Base-by-base conservation (phyloP, 30 jellyfish, hydroid and myxozoan genomes). In the Turritopsis rubra region DNA sequence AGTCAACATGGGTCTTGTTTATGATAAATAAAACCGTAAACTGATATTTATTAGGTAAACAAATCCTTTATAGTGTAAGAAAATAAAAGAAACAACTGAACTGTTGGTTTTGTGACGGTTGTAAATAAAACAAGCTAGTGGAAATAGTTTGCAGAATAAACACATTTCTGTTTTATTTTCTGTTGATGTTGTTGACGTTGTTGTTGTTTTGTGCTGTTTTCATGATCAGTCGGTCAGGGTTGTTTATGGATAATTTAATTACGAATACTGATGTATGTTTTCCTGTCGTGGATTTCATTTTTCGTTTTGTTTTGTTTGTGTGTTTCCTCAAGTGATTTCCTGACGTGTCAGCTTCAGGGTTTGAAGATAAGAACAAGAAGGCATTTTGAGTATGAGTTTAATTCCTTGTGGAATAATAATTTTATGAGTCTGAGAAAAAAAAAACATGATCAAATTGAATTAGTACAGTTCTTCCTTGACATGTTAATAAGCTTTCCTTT, bases 31-130 rank as follows among this genome's bases (percentile, higher is more conserved):
- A 68, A 68, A 68, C 16, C 77, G 77, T 68, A 68, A 68, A 68
- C 77, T 68, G 77, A 68, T 68, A 68, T 68, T 68, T n/a, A n/a
- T 68, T 68, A 68, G 77, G 77, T 68, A 68, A 68, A 68, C 77
- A 68, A 68, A n/a, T 68, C 60, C 30, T 68, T 68, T 68, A n/a
- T 68, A 27, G 31, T 68, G 30, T 68, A 23, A 68, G 30, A 68
- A 68, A 23, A 68, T 22, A 68, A 68, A 41, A 41, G 60, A 41
- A 41, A 41, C 60, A 41, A 41, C 60, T 41, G 13, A 41, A 68
- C 77, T 27, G 28, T 23, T 68, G 77, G 30, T 68, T 68, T 68
- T 23, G 28, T 68, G 77, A n/a, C 31, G 77, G 77, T 68, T 68
- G 30, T n/a, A n/a, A 68, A 68, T n/a, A 23, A 68, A 68, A 27